Evolutionary conservation across 2,888 invertebrate species (phyloP), one percentile per base, ranked within the genome.

Genomic region (Mechanitis messenoides): DNA sequence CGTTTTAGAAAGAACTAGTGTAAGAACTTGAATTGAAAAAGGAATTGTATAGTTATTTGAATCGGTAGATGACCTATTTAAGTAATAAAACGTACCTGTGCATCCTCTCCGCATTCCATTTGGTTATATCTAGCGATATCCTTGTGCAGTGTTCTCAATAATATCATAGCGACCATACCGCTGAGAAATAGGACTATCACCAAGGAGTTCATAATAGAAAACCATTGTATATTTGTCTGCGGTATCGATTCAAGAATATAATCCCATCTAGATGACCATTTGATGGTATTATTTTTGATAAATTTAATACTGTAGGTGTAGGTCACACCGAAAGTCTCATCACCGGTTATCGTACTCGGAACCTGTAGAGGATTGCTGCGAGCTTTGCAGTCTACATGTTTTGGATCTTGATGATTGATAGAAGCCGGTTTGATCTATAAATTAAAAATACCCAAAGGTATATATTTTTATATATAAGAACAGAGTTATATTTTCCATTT

Each of bases 141-240:
- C 83, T 98, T 98, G 83, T 99, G 98, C 65, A 99, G 90, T 0
- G 99, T 99, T 66, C 99, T 92, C 70, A 99, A 87, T 85, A 99
- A 92, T 76, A 99, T 99, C 99, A 99, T 99, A 38, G 98, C 99
- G 20, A 99, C 98, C 99, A 99, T 99, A 70, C 99, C 99, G 70
- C 98, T 97, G 31, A 99, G 90, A 87, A 99, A 99, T 45, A 98
- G 88, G 2, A 98, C 98, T 75, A 99, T 99, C 61, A 99, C 98
- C 73, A 99, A 91, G 0, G 98, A 98, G 85, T 99, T 99, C 66
- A 99, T 91, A 76, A 99, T 99, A 69, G 98, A 98, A 84, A 99
- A 98, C 99, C 98, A 99, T 82, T 99, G 98, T 74, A 99, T 98
- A 80, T 98, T 98, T 0, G 98, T 97, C 81, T 98, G 98, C 0